A percentile compares a stretch with the other conserved stretches of the same genome.
These are phyloP conservation scores for Halictus quadricinctus DNA, from an alignment of 2,888 invertebrate species.

Conservation along the genomic window DNA sequence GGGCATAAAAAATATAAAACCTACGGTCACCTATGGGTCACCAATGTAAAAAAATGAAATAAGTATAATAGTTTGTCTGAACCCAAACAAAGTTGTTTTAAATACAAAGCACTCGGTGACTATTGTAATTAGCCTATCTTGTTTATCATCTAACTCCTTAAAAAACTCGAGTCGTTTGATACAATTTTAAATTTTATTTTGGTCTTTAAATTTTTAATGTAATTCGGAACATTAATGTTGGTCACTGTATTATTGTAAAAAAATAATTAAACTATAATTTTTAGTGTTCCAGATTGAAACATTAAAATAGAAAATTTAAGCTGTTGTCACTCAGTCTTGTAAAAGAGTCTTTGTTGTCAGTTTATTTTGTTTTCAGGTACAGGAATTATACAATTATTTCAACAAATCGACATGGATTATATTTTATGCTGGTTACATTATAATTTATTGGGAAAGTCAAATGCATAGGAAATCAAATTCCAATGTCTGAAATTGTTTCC, in stretches of 20 bases:
- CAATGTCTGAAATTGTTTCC: not conserved
- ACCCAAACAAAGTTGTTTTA: no score
- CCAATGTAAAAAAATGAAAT: no score
- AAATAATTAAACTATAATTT: not conserved
- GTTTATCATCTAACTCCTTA: no score
- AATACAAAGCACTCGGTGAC: no score
- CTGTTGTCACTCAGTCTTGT: not conserved
- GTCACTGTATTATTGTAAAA: not conserved
- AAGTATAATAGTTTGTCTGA: no score
- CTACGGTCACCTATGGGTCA: no score
- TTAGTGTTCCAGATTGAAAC: not conserved
- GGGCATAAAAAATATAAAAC: no score
- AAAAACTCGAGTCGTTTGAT: no score
- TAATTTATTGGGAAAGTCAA: conserved; percentile 16
- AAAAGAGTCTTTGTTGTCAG: not conserved
- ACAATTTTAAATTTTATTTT: no score
- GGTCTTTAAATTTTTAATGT: no score
- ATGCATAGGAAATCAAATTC: not conserved
- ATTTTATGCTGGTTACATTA: conserved; percentile 19
- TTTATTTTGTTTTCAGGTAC: conserved; percentile 15
- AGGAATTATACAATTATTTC: conserved; percentile 14
- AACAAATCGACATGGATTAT: conserved; percentile 9
- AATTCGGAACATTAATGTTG: not conserved
- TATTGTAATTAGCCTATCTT: no score
- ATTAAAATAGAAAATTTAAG: not conserved